phyloP scores from a whole-genome alignment of 64 coral and sea anemone species.

The Montipora sp. region DNA sequence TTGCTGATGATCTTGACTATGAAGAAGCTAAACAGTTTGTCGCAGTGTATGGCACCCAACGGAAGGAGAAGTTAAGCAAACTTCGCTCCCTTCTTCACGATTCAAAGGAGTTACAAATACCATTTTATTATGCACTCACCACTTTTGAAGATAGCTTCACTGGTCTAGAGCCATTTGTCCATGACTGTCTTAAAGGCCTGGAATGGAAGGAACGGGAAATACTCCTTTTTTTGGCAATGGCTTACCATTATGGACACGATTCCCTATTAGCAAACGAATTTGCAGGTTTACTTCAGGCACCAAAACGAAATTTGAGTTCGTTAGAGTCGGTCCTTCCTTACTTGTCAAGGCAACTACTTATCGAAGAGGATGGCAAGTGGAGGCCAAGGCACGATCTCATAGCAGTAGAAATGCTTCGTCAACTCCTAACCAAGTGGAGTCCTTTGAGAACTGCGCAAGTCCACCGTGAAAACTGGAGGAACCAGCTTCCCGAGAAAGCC shows the following conservation, averaged over 20 bases:
- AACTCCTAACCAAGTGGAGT: slow-evolving; percentile 7
- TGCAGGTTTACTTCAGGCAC: neutral
- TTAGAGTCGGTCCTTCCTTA: slow-evolving; percentile 29
- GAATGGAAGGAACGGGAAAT: slow-evolving; percentile 1
- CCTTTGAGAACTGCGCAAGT: neutral
- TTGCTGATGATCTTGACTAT: slow-evolving; percentile 17
- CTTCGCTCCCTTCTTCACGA: neutral
- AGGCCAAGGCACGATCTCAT: slow-evolving; percentile 65
- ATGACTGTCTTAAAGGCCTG: slow-evolving; percentile 52
- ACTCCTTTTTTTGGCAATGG: slow-evolving; percentile 63
- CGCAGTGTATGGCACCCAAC: slow-evolving; percentile 57
- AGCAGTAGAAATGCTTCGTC: slow-evolving; percentile 38
- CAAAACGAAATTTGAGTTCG: neutral
- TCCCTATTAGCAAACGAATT: slow-evolving; percentile 22
- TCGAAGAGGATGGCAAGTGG: slow-evolving; percentile 77
- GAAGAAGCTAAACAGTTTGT: slow-evolving; percentile 32
- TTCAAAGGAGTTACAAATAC: slow-evolving; percentile 60
- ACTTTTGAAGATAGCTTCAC: slow-evolving; percentile 65
- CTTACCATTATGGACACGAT: slow-evolving; percentile 68
- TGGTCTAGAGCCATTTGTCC: slow-evolving; percentile 58
- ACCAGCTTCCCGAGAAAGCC: slow-evolving; percentile 49
- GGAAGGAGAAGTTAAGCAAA: slow-evolving; percentile 2
- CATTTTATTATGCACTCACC: slow-evolving; percentile 70
- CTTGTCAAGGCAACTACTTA: slow-evolving; percentile 6
- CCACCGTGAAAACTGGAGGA: slow-evolving; percentile 51